Base-by-base conservation (phyloP, 2,888 invertebrate genomes). In the Caenorhabditis doughertyi region DNA sequence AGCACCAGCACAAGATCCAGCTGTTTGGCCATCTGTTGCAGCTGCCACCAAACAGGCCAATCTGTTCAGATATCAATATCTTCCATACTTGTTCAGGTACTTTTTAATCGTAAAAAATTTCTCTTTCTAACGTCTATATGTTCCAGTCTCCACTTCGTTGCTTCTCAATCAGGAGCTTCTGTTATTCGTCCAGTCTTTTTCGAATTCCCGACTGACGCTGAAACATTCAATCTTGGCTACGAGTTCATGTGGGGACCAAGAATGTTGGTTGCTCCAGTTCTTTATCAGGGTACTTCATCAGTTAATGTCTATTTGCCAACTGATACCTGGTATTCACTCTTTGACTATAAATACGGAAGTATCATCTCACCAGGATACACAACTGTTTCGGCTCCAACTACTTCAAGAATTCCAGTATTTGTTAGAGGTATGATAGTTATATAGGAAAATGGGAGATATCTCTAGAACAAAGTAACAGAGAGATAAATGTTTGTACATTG, bases 241-340 rank as follows among this genome's bases (percentile, higher is more conserved):
- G 88, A 90, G 62, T 91, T 90, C 83, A 87, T 90, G 86, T 90
- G 91, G 90, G 90, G 90, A 44, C 55, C 88, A 9, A 70, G 73
- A 13, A 77, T 90, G 23, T 65, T 87, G 53, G 82, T 87, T 7
- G 85, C 87, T 39, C 87, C 87, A 11, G 87, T 85, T n/a, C 23
- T 85, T 8, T 56, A 83, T 18, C 77, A 83, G 67, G 83, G 87
- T 9, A 74, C 84, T 16, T 84, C 81, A 8, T 71, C 86, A 0
- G 88, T 89, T 2, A 60, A 81, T 32, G 92, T 91, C 0, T 92
- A 93, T 81, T 89, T 93, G 65, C 92, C 93, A n/a, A 85, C 87
- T 18, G 91, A 86, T 35, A 9, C n/a, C 0, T 93, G 92, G 92
- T 93, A 90, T 85, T 89, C 87, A 0, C 16, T 90, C 21, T 87